Percentiles rank a stretch among this genome's conserved stretches.
Evolutionary conservation across 2,113 vertebrate species (phyloP).

Genomic region (Gopherus evgoodei): DNA sequence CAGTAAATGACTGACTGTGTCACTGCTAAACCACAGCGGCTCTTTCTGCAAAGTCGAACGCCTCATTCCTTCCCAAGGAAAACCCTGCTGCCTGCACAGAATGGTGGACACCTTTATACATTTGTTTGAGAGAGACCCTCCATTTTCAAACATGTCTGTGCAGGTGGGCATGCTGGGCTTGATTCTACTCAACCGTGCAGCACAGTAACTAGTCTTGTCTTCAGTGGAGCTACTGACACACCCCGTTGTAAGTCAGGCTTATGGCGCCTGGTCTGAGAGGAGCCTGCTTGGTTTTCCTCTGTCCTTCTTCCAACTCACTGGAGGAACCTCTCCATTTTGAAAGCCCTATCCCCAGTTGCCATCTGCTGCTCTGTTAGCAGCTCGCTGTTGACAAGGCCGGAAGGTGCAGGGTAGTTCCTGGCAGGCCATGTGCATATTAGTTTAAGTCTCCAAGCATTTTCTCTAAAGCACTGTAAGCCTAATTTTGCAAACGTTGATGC

Average conservation of each 20-base stretch:
- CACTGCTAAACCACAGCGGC: not conserved
- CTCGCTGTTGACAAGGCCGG: not conserved
- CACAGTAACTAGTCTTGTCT: not conserved
- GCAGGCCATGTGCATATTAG: not conserved
- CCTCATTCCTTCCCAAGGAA: not conserved
- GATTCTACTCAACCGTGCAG: not conserved
- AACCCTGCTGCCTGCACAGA: not conserved
- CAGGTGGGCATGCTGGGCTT: not conserved
- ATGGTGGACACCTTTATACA: not conserved
- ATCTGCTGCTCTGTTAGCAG: not conserved
- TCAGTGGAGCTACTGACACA: not conserved
- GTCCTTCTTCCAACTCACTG: not conserved
- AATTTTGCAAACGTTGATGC: fast-evolving
- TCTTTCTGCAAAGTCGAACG: not conserved
- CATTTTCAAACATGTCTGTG: not conserved
- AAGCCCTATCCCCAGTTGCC: not conserved
- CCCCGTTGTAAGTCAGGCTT: not conserved
- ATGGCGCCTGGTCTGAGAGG: not conserved
- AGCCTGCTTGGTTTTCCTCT: not conserved
- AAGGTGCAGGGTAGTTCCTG: not conserved
- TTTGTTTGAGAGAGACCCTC: not conserved
- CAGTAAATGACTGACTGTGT: not conserved
- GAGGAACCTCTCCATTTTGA: not conserved
- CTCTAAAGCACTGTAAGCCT: not conserved
- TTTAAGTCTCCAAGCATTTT: not conserved